Percentiles rank a stretch among this genome's conserved stretches.
phyloP scores from a whole-genome alignment of 1,140 invertebrate genomes.

The Drosophila malerkotliana region DNA sequence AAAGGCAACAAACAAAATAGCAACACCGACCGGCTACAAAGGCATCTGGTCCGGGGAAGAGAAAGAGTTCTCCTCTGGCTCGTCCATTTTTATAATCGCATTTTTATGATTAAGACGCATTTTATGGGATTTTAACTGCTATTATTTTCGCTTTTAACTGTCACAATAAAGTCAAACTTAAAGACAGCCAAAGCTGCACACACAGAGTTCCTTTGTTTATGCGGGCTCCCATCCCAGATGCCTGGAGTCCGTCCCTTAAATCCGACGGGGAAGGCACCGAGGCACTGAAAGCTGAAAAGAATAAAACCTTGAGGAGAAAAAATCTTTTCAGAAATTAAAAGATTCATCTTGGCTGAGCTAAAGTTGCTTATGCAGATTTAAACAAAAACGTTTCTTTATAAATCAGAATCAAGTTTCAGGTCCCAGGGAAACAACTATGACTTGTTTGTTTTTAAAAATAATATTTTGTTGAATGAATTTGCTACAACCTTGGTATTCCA shows the following conservation, averaged over 20 bases:
- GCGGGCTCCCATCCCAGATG: constrained; percentile 15
- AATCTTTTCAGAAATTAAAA: constrained; percentile 3
- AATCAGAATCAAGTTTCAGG: constrained; percentile 22
- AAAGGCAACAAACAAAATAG: constrained; percentile 60
- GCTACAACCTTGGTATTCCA: neutral
- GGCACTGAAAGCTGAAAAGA: constrained; percentile 23
- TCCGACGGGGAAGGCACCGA: constrained; percentile 5
- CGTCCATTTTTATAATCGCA: constrained; percentile 82
- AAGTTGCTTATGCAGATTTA: constrained; percentile 63
- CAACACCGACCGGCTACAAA: constrained; percentile 46
- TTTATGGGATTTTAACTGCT: constrained; percentile 83
- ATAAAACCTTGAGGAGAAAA: constrained; percentile 13
- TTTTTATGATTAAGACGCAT: constrained; percentile 83
- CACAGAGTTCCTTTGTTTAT: constrained; percentile 70
- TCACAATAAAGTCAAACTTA: constrained; percentile 82
- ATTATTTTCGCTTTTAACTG: constrained; percentile 83
- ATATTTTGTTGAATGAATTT: neutral
- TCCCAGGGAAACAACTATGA: neutral
- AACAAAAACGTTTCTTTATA: neutral
- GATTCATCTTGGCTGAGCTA: constrained; percentile 37
- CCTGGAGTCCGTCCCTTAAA: constrained; percentile 12
- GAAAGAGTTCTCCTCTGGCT: constrained; percentile 62
- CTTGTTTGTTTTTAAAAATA: neutral
- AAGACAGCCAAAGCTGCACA: constrained; percentile 74
- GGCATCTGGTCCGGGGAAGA: constrained; percentile 2